Conservation (phyloP, 37 sponge, comb jelly and placozoan genomes). For the Eunapius fragilis region DNA sequence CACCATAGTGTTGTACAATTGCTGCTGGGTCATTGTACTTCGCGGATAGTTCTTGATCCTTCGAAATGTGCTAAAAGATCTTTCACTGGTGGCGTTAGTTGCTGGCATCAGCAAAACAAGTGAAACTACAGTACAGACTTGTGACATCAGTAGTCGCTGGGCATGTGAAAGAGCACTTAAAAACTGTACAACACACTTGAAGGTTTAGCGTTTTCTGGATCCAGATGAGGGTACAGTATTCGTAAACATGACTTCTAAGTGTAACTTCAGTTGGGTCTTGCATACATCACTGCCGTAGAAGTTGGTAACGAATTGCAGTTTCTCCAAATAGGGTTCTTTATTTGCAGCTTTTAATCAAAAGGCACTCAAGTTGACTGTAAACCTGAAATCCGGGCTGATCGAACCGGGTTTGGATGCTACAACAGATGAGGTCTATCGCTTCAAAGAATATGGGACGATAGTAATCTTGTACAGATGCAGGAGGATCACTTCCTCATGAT, state of each 20-base stretch:
- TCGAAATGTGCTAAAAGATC: slow-evolving; percentile 52
- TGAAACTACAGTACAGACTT: slow-evolving; percentile 9
- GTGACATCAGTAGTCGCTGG: slow-evolving; percentile 7
- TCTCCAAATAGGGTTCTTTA: slow-evolving; percentile 4
- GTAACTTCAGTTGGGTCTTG: neutral
- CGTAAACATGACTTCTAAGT: too few species aligned
- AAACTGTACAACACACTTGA: too few species aligned
- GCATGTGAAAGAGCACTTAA: neutral
- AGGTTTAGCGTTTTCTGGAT: too few species aligned
- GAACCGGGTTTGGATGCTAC: slow-evolving; percentile 26
- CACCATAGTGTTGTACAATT: slow-evolving; percentile 46
- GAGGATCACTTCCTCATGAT: slow-evolving; percentile 10
- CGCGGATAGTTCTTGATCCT: slow-evolving; percentile 57
- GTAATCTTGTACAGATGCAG: slow-evolving; percentile 28
- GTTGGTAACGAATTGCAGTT: slow-evolving; percentile 2
- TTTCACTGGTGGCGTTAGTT: slow-evolving; percentile 34
- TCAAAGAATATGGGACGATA: slow-evolving; percentile 37
- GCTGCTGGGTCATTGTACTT: slow-evolving; percentile 47
- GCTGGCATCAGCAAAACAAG: slow-evolving; percentile 52
- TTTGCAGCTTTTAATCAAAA: slow-evolving; percentile 14
- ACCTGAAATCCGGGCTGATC: slow-evolving; percentile 48
- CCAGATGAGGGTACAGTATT: too few species aligned
- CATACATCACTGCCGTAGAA: slow-evolving; percentile 4
- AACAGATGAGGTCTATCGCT: slow-evolving; percentile 28
- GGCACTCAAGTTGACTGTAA: slow-evolving; percentile 37